Base-by-base conservation (phyloP, 1,140 invertebrate species). In the Gryllus bimaculatus region DNA sequence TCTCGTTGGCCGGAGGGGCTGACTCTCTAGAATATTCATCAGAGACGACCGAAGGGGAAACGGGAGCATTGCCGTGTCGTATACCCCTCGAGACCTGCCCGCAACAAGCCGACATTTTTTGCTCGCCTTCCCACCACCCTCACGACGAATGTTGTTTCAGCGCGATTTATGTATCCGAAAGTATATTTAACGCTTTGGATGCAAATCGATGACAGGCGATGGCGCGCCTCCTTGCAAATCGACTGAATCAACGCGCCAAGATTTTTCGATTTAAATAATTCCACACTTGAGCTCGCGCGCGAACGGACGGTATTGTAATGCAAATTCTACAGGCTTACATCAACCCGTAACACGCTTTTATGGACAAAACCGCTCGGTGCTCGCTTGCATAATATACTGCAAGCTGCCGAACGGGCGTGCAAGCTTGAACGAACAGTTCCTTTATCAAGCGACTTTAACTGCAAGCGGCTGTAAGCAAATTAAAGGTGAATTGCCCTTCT, bases 401-500 rank as follows among this genome's bases (percentile, higher is more conserved):
- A 13, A 66, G 10, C 54, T 18, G 10, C 10, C 54, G 54, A 13
- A 66, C 54, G 54, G 10, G 10, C 54, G 54, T 66, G 54, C 18
- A 66, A 18, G 18, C 10, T 18, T 13, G 54, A 66, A 66, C 10
- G 10, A 18, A 66, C 10, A 10, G 10, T 66, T 66, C 54, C 18
- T 66, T 66, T 66, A 66, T 66, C 54, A 66, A 66, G 54, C 54
- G 54, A 18, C 54, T 66, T 66, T 66, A 66, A 66, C 54, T 66
- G 54, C 54, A 66, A 66, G 10, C 54, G 54, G 10, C 54, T 66
- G 54, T 10, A 66, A 66, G 54, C 54, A 66, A 66, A 66, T 66
- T 66, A 66, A 66, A 66, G 54, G 54, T 66, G 54, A 66, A 66
- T 66, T 66, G 54, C 54, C 54, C 54, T 66, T 66, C 54, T 66